A percentile compares a stretch with the other conserved stretches of the same genome.
These are phyloP conservation scores for Rhadina sibilatrix DNA, from an alignment of 2,113 vertebrate species.

Conservation along the genomic window DNA sequence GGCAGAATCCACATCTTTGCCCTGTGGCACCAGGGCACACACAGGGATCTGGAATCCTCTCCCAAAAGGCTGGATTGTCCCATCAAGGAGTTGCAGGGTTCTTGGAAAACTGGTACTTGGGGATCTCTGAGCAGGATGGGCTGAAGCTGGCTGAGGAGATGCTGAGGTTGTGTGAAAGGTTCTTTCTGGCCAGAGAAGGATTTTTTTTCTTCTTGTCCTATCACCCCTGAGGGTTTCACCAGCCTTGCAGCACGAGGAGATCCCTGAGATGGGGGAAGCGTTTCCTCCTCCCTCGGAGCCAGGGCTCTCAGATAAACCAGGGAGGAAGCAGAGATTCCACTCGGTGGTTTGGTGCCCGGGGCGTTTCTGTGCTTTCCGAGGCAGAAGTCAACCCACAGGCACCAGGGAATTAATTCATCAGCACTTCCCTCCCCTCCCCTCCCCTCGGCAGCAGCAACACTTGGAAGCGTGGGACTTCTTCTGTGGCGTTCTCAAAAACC, in stretches of 20 bases:
- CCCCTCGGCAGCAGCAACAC: neutral
- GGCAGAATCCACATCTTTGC: neutral
- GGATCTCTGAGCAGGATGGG: neutral
- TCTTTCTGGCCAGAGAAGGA: neutral
- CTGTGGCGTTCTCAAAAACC: neutral
- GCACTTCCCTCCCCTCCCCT: neutral
- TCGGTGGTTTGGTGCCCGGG: neutral
- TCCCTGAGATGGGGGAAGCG: accelerated
- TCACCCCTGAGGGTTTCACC: neutral
- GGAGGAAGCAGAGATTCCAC: neutral
- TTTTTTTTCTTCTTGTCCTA: neutral
- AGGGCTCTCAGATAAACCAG: accelerated
- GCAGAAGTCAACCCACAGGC: neutral
- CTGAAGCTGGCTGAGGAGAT: neutral
- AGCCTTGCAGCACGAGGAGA: accelerated
- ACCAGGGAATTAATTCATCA: neutral
- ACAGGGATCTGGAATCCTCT: accelerated
- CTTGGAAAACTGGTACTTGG: no score
- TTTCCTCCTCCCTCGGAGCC: accelerated
- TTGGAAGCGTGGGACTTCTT: neutral
- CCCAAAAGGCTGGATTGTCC: neutral
- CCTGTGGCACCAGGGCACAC: neutral
- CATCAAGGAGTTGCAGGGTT: accelerated
- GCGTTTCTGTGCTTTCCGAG: neutral
- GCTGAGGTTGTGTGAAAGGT: neutral